Evolutionary conservation across 1,140 invertebrate genomes (phyloP), one percentile per base, ranked within the genome.

Genomic region (Hyphantria cunea): DNA sequence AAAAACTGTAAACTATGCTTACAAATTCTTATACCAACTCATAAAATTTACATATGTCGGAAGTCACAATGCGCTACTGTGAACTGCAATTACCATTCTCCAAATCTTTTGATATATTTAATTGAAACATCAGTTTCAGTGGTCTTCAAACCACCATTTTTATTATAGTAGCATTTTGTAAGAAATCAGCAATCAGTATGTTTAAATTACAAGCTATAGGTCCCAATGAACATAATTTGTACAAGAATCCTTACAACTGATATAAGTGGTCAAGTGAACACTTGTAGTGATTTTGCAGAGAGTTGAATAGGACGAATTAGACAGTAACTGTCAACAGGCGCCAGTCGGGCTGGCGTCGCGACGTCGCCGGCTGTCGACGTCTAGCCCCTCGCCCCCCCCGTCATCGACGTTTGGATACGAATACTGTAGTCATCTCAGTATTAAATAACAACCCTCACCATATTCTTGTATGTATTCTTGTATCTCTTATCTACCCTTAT

Each of bases 281-380:
- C 53, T 47, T 55, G 39, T 53, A 58, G 44, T 58, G 54, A 58
- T 58, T 12, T 56, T 58, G 54, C 45, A 45, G 44, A 55, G 53
- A 58, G 44, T 64, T 82, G 80, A 78, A 83, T 84, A 79, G 66
- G 68, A 50, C 54, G 70, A 66, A 80, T 79, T 82, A 82, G 14
- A 25, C 41, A 44, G 44, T 12, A 13, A n/a, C 2, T 9, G 74
- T 68, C 73, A 73, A 41, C 2, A 48, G 86, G 86, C 85, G 85
- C 84, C 86, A 76, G 76, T 68, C 81, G 73, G 85, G 72, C 84
- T 90, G 84, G 85, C 85, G 85, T 86, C 85, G 76, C 78, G 84
- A 76, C 79, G 84, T 79, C 84, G 79, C 78, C 64, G 45, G 15
- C 60, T 59, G 17, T 25, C 17, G 37, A 52, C 68, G 53, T 54